Conservation (phyloP, 92 coral and sea anemone species). For the Zoanthus sociatus region DNA sequence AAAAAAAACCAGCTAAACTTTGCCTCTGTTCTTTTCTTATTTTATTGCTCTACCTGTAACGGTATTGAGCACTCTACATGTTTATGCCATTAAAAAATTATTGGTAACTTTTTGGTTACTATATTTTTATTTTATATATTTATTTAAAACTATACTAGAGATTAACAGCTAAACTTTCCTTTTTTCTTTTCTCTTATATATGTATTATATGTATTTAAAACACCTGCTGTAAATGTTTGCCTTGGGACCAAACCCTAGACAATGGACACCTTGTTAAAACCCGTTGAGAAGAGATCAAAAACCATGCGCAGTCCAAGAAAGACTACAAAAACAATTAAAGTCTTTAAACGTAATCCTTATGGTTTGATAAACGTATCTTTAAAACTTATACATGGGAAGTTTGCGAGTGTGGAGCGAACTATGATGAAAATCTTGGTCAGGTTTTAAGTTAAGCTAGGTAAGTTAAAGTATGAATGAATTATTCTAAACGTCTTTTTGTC, state of each 20-base stretch:
- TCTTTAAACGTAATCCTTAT: neutral
- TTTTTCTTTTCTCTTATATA: too few relatives aligned
- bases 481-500: neutral
- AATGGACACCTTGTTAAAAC: slow-evolving; percentile 7
- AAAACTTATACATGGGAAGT: neutral
- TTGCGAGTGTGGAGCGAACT: neutral
- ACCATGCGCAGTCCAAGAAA: neutral
- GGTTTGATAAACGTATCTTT: neutral
- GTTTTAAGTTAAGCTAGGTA: neutral
- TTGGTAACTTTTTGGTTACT: too few relatives aligned
- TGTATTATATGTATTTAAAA: too few relatives aligned
- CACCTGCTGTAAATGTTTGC: neutral
- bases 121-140: too few relatives aligned
- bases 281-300: neutral
- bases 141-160: too few relatives aligned
- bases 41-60: too few relatives aligned
- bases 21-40: too few relatives aligned
- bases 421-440: neutral
- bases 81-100: too few relatives aligned
- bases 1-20: too few relatives aligned
- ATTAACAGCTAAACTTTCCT: too few relatives aligned
- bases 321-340: neutral
- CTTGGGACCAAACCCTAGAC: neutral
- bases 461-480: neutral
- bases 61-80: too few relatives aligned